phyloP scores from a whole-genome alignment of 1,140 invertebrate species.

The Drosophila varians region DNA sequence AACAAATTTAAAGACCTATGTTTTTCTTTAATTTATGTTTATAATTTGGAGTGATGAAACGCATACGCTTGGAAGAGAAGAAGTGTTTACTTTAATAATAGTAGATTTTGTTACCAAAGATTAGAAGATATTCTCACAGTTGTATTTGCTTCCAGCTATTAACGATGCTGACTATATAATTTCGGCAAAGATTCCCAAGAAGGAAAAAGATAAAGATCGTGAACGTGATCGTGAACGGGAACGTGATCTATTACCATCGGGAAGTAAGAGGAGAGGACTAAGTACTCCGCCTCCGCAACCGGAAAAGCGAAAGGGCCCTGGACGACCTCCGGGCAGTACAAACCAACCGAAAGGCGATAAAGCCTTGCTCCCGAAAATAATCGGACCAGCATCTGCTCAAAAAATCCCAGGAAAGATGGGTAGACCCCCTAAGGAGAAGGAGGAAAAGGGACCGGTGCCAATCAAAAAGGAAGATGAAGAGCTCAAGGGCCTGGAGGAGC shows the following conservation, averaged over 20 bases:
- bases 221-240: slow-evolving; percentile 55
- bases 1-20: slow-evolving; percentile 43
- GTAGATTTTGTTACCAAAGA: not conserved
- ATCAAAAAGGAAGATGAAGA: slow-evolving; percentile 79
- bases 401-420: slow-evolving; percentile 34
- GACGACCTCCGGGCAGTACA: slow-evolving; percentile 20
- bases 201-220: slow-evolving; percentile 66
- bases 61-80: slow-evolving; percentile 2
- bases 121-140: not conserved
- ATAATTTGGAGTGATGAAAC: slow-evolving; percentile 60
- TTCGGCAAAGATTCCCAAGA: slow-evolving; percentile 60
- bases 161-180: slow-evolving; percentile 70
- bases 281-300: slow-evolving; percentile 39
- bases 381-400: not conserved
- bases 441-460: slow-evolving; percentile 47
- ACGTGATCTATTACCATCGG: slow-evolving; percentile 42
- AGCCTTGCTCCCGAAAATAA: slow-evolving; percentile 26
- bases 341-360: slow-evolving; percentile 37
- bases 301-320: slow-evolving; percentile 26
- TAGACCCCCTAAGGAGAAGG: slow-evolving; percentile 46
- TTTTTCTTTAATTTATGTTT: slow-evolving; percentile 64
- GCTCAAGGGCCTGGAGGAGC: slow-evolving; percentile 73
- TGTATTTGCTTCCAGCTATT: slow-evolving; percentile 57
- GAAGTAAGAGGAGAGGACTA: slow-evolving; percentile 50
- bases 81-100: no score